Evolutionary conservation across 1,140 invertebrate species (phyloP).

Genomic region (Hirudo medicinalis): DNA sequence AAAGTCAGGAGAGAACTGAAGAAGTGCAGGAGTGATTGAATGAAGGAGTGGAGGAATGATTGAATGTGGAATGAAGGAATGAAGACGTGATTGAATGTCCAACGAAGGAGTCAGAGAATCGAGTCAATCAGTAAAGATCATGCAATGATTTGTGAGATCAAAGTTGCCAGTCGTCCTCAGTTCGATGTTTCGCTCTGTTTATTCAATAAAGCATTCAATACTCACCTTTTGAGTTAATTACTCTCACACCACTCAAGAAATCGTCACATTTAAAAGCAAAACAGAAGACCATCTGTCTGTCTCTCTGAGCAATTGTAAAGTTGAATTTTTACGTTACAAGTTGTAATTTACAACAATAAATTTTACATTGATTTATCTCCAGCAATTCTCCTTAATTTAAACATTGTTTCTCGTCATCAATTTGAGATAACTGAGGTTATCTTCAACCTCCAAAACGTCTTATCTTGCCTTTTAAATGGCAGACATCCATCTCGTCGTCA

Average conservation of each 20-base stretch:
- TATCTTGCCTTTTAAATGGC: background rate
- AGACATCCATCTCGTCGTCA: background rate
- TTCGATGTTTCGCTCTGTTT: slow-evolving; percentile 5
- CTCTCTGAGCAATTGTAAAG: background rate
- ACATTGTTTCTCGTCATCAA: background rate
- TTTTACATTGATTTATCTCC: background rate
- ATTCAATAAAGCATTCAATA: background rate
- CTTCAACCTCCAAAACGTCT: background rate
- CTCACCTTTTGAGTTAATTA: background rate
- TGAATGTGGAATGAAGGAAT: background rate
- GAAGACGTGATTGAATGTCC: background rate
- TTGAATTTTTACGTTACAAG: too few species aligned
- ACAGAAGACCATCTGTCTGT: background rate
- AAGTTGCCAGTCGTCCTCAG: background rate
- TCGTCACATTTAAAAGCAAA: background rate
- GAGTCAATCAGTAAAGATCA: background rate
- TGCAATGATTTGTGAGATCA: too few species aligned
- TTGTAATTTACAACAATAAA: background rate
- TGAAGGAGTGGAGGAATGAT: background rate
- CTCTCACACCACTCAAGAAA: background rate
- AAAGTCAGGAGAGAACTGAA: background rate
- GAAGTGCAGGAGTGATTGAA: background rate
- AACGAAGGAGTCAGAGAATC: background rate
- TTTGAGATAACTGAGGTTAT: background rate
- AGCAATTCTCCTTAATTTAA: background rate